Conservation (phyloP, 2,113 vertebrate genomes). For the Scolopax mira region DNA sequence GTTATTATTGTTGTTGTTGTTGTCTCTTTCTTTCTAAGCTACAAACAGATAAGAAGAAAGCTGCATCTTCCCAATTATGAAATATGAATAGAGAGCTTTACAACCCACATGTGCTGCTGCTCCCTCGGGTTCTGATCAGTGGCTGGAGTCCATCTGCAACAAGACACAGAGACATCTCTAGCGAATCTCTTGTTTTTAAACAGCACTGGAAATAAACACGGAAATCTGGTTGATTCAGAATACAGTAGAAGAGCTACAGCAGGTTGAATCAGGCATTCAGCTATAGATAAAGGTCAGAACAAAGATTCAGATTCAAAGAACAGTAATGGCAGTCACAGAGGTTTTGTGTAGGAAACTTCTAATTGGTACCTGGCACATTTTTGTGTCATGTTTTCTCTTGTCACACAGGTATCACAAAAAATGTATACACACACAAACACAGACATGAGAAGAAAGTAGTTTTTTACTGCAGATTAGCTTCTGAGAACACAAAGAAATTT, state of each 20-base stretch:
- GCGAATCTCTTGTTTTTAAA: not conserved
- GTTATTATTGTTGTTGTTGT: not conserved
- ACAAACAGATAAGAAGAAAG: not conserved
- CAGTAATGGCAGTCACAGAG: not conserved
- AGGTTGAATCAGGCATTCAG: not conserved
- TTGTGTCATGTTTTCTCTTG: not conserved
- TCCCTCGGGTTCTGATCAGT: not conserved
- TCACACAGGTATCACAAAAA: not conserved
- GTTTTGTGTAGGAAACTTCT: not conserved
- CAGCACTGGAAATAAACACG: not conserved
- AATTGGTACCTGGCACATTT: not conserved
- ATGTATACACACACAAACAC: accelerated
- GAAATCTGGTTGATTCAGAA: not conserved
- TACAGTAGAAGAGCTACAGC: not conserved
- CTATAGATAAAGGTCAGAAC: not conserved
- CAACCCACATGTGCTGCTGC: not conserved
- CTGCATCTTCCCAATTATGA: not conserved
- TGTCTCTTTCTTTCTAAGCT: not conserved
- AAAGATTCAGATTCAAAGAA: not conserved
- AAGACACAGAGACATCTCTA: not conserved
- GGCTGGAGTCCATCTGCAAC: not conserved
- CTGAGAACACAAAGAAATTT: not conserved
- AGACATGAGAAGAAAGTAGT: not conserved
- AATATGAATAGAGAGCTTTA: not conserved
- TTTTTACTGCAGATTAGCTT: not conserved